Percentiles rank a stretch among this genome's conserved stretches.
These are phyloP conservation scores for Litoditis marina DNA, from an alignment of 2,888 invertebrate genomes.

Conservation along the genomic window DNA sequence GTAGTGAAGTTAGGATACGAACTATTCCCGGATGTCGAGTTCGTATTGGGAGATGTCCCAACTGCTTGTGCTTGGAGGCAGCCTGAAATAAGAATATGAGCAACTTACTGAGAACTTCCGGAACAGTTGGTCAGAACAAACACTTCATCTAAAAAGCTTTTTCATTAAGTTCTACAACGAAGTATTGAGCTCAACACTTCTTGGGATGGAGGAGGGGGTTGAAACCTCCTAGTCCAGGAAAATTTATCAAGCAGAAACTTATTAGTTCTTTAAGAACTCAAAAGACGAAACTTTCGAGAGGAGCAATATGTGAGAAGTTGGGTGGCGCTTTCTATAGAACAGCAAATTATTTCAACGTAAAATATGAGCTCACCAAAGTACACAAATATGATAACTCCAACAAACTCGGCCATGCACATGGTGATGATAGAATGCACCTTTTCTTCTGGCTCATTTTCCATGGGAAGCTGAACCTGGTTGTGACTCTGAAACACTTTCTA, in stretches of 20 bases:
- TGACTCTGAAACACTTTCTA: constrained; percentile 5
- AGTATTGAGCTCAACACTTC: too few species aligned
- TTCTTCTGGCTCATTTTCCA: too few species aligned
- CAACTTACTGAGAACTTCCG: too few species aligned
- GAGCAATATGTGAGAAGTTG: neutral
- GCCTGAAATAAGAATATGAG: constrained; percentile 1
- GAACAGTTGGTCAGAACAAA: too few species aligned
- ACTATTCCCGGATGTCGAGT: too few species aligned
- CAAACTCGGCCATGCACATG: constrained; percentile 52
- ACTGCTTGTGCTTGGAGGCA: constrained; percentile 2
- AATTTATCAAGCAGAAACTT: neutral
- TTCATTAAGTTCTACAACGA: too few species aligned
- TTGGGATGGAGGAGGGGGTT: too few species aligned
- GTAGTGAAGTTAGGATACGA: too few species aligned
- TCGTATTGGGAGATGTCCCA: too few species aligned
- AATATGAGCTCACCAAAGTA: constrained; percentile 48
- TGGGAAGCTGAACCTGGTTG: constrained; percentile 3
- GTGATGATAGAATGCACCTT: constrained; percentile 33
- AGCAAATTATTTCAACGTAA: neutral
- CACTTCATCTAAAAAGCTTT: too few species aligned
- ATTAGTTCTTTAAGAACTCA: neutral
- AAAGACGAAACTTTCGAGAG: neutral
- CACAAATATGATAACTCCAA: constrained; percentile 52
- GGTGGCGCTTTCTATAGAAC: neutral
- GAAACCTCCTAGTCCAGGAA: too few species aligned